These are phyloP conservation scores for Dicyrtoma fusca DNA, from an alignment of 2,888 invertebrate genomes.

Conservation along the genomic window DNA sequence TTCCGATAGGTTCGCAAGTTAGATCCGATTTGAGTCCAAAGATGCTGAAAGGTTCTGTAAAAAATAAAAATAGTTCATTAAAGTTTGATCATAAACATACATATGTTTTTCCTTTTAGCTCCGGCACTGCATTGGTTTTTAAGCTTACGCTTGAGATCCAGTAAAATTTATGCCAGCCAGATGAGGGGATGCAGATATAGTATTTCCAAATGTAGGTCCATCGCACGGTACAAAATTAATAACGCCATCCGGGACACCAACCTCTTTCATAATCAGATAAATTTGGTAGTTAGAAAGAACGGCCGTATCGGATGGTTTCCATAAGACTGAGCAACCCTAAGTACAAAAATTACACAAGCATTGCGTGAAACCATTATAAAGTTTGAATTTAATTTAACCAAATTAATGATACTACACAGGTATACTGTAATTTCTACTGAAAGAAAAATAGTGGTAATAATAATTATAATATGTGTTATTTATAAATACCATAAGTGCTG, in stretches of 20 bases:
- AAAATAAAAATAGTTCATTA: background rate
- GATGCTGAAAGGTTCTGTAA: conserved; percentile 79
- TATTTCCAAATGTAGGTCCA: conserved; percentile 92
- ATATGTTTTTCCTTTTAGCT: conserved; percentile 6
- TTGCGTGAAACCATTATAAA: conserved; percentile 17
- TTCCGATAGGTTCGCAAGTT: conserved; percentile 82
- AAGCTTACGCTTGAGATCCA: conserved; percentile 85
- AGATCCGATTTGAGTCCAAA: conserved; percentile 91
- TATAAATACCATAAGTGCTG: conserved; percentile 79
- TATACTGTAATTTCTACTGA: too few species aligned
- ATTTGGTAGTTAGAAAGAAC: conserved; percentile 93
- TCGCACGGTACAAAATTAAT: conserved; percentile 97
- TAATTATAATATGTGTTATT: too few species aligned
- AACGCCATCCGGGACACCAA: conserved; percentile 93
- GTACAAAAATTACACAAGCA: conserved; percentile 39
- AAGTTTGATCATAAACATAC: background rate
- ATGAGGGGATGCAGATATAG: conserved; percentile 80
- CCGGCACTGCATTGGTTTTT: too few species aligned
- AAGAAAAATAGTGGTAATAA: too few species aligned
- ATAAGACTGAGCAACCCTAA: conserved; percentile 91
- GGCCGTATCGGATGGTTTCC: conserved; percentile 99
- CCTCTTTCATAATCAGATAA: conserved; percentile 91
- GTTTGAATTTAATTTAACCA: too few species aligned
- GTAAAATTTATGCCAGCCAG: conserved; percentile 97
- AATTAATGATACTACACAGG: too few species aligned